phyloP scores from a whole-genome alignment of 92 coral and sea anemone species.

The Heteractis magnifica region DNA sequence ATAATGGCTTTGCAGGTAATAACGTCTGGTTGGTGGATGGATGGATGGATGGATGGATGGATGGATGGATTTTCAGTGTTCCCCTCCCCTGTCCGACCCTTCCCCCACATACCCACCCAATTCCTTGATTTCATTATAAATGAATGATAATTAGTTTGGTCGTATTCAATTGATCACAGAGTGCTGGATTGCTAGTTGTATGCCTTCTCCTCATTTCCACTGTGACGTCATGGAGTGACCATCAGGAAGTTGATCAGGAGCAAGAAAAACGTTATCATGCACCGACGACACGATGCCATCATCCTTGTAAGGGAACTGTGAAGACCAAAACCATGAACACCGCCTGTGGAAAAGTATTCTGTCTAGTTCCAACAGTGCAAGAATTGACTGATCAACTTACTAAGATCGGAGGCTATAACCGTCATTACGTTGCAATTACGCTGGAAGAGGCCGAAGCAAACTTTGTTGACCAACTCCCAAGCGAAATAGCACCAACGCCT shows the following conservation, averaged over 20 bases:
- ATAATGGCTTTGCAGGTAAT: too few relatives aligned
- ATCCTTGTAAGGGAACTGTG: constrained; percentile 1
- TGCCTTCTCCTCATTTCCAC: not conserved
- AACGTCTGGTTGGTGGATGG: too few relatives aligned
- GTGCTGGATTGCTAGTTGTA: not conserved
- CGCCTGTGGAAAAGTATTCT: not conserved
- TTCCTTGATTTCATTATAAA: too few relatives aligned
- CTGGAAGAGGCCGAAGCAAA: constrained; percentile 10
- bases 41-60: too few relatives aligned
- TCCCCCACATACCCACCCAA: too few relatives aligned
- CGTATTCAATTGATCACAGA: too few relatives aligned
- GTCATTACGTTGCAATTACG: constrained; percentile 20
- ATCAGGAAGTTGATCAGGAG: not conserved
- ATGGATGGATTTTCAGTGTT: too few relatives aligned
- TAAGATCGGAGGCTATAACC: constrained; percentile 22
- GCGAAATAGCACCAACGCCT: not conserved
- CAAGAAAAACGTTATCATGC: not conserved
- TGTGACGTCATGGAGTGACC: not conserved
- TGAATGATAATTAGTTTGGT: too few relatives aligned
- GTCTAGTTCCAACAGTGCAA: not conserved
- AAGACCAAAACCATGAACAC: not conserved
- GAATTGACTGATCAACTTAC: constrained; percentile 1
- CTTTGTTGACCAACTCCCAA: not conserved
- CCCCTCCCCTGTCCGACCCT: too few relatives aligned
- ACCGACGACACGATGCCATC: not conserved